phyloP scores from a whole-genome alignment of 2,888 invertebrate species.

The Chrysomela aeneicollis region DNA sequence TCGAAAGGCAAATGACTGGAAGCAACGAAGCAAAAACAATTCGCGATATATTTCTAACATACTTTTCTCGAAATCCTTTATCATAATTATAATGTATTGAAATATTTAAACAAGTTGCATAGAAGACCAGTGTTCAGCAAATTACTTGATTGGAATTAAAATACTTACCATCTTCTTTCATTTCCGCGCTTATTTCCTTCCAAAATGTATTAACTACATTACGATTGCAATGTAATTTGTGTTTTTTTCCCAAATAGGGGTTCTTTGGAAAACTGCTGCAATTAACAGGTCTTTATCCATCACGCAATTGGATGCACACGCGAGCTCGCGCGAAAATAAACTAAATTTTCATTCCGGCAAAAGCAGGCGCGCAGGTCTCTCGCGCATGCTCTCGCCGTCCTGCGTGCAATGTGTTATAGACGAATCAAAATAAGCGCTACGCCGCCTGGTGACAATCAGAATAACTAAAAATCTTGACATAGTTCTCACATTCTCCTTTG shows the following conservation, averaged over 20 bases:
- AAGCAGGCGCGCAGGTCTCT: not conserved
- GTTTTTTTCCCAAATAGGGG: conserved; percentile 21
- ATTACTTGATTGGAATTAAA: not conserved
- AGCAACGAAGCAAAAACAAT: conserved; percentile 1
- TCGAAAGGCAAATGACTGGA: conserved; percentile 4
- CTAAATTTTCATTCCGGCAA: conserved; percentile 9
- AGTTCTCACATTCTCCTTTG: too few relatives aligned
- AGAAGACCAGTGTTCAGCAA: conserved; percentile 4
- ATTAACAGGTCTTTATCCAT: conserved; percentile 10
- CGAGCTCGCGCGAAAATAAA: not conserved
- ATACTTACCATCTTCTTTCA: conserved; percentile 19
- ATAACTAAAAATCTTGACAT: too few relatives aligned
- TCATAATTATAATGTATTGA: conserved; percentile 8
- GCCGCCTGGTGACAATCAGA: too few relatives aligned
- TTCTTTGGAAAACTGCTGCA: conserved; percentile 16
- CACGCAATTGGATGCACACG: conserved; percentile 3
- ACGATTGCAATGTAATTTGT: conserved; percentile 14
- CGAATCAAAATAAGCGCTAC: too few relatives aligned
- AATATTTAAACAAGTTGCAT: not conserved
- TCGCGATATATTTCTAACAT: conserved; percentile 5
- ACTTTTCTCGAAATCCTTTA: conserved; percentile 1
- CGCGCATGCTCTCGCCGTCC: not conserved
- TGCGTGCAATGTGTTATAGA: conserved; percentile 1
- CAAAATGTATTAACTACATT: conserved; percentile 17
- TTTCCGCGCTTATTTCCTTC: conserved; percentile 18